A percentile compares a stretch with the other conserved stretches of the same genome.
phyloP scores from a whole-genome alignment of 2,113 vertebrate genomes.

The Oxygymnocypris stewartii region DNA sequence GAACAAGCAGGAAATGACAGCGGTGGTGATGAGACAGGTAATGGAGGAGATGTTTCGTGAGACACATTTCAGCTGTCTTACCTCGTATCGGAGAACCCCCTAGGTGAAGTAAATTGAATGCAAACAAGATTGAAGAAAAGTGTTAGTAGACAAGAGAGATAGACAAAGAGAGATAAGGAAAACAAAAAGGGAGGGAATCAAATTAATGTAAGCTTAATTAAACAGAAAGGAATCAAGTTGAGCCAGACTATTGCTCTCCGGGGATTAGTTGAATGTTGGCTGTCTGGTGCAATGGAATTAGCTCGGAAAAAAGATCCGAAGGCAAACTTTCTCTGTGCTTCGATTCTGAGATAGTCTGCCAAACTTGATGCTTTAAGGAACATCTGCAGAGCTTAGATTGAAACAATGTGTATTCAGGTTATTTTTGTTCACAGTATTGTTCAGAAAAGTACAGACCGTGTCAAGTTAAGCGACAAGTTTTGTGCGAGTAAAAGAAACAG shows the following conservation, averaged over 20 bases:
- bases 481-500: background rate
- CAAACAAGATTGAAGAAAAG: constrained; percentile 97
- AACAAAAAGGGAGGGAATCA: constrained; percentile 69
- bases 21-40: constrained; percentile 52
- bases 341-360: constrained; percentile 1
- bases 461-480: background rate
- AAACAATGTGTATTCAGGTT: background rate
- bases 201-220: constrained; percentile 59
- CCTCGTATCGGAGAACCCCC: constrained; percentile 99
- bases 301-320: background rate
- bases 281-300: constrained; percentile 27
- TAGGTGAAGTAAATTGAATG: constrained; percentile 97
- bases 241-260: background rate
- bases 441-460: constrained; percentile 1
- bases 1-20: constrained; percentile 65
- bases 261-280: constrained; percentile 33
- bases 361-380: background rate
- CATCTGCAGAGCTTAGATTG: background rate
- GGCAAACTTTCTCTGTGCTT: constrained; percentile 15
- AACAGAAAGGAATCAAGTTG: constrained; percentile 21
- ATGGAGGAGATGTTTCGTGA: constrained; percentile 71
- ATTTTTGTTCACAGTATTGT: background rate
- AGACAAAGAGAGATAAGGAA: constrained; percentile 76
- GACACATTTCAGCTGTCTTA: constrained; percentile 87
- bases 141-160: constrained; percentile 83